phyloP scores from a whole-genome alignment of 2,888 invertebrate genomes.

The Caenorhabditis panamensis region DNA sequence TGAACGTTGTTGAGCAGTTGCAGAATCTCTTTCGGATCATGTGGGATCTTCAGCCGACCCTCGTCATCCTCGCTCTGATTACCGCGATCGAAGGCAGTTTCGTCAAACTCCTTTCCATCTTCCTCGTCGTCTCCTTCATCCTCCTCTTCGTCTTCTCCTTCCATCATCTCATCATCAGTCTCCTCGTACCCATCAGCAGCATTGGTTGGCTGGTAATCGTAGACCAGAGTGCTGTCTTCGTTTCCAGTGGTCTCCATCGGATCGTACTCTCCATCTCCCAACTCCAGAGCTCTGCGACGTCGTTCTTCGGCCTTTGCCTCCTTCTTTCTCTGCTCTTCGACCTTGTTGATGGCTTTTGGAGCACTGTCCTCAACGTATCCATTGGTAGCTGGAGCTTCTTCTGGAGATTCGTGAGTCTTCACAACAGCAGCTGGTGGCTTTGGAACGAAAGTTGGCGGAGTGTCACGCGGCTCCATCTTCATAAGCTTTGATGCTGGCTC shows the following conservation, averaged over 20 bases:
- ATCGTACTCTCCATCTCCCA: constrained; percentile 61
- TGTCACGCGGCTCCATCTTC: not conserved
- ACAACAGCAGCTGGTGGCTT: not conserved
- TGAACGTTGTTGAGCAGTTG: constrained; percentile 41
- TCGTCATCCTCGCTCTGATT: constrained; percentile 3
- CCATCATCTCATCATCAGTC: constrained; percentile 20
- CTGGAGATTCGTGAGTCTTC: too few relatives aligned
- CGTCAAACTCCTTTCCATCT: constrained; percentile 15
- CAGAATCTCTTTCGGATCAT: constrained; percentile 56
- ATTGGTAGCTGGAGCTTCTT: too few relatives aligned
- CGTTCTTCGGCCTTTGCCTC: constrained; percentile 30
- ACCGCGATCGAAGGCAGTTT: constrained; percentile 2
- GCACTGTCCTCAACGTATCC: not conserved
- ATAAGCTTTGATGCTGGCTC: constrained; percentile 1
- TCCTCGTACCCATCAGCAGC: constrained; percentile 39
- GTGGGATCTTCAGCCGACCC: not conserved
- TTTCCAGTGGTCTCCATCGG: constrained; percentile 36
- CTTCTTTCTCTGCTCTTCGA: constrained; percentile 30
- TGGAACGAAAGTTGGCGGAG: constrained; percentile 9
- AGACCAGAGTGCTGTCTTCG: constrained; percentile 19
- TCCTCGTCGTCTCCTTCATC: constrained; percentile 40
- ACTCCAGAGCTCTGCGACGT: constrained; percentile 18
- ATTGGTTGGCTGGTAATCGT: constrained; percentile 57
- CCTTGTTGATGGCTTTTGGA: constrained; percentile 30
- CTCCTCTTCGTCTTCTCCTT: constrained; percentile 29